These are phyloP conservation scores for Lampris incognitus DNA, from an alignment of 2,113 vertebrate genomes.

Conservation along the genomic window DNA sequence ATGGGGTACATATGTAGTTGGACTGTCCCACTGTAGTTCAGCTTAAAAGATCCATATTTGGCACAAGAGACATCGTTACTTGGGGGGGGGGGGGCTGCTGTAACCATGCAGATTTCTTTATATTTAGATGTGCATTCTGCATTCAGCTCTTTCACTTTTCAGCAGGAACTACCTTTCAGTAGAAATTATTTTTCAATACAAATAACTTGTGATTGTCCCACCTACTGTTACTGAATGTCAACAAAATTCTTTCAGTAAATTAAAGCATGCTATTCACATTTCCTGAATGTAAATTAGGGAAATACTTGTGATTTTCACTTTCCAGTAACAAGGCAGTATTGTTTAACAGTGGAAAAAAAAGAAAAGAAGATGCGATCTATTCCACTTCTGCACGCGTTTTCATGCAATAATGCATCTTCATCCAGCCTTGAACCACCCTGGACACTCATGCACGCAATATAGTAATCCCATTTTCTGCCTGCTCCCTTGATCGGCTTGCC, in stretches of 20 bases:
- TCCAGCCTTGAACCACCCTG: conserved; percentile 28
- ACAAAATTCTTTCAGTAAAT: too few relatives aligned
- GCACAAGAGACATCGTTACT: conserved; percentile 33
- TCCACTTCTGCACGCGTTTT: conserved; percentile 16
- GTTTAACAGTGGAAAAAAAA: not conserved
- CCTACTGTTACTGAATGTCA: not conserved
- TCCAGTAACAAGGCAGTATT: not conserved
- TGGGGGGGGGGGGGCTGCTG: conserved; percentile 44
- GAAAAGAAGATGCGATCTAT: not conserved
- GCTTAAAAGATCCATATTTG: conserved; percentile 33
- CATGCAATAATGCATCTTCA: conserved; percentile 4
- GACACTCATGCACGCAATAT: conserved; percentile 31
- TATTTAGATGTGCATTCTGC: not conserved
- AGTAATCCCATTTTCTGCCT: conserved; percentile 76
- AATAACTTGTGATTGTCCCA: not conserved
- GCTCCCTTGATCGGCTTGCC: conserved; percentile 55
- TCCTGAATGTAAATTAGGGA: not conserved
- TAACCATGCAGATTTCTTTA: conserved; percentile 56
- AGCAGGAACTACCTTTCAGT: too few relatives aligned
- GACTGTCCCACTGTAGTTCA: conserved; percentile 64
- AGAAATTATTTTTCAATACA: too few relatives aligned
- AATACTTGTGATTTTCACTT: not conserved
- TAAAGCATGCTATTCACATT: too few relatives aligned
- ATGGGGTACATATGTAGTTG: conserved; percentile 69
- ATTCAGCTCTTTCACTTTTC: conserved; percentile 26